phyloP scores from a whole-genome alignment of 1,140 invertebrate genomes.

The Drepana arcuata region DNA sequence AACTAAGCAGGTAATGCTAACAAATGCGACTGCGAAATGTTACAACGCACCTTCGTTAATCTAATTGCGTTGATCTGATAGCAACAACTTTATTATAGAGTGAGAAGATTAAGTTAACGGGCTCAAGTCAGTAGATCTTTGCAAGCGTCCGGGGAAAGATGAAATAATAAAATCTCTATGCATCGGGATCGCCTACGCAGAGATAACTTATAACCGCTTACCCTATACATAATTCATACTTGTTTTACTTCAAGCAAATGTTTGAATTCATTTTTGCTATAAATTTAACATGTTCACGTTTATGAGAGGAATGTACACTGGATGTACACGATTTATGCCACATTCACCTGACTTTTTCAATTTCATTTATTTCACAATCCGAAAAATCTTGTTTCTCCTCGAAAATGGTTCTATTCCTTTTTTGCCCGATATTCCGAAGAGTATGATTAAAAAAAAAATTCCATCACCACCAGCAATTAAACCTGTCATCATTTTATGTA shows the following conservation, averaged over 20 bases:
- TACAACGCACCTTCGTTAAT: too few relatives aligned
- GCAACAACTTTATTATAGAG: conserved; percentile 27
- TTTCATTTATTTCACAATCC: conserved; percentile 3
- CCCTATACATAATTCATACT: conserved; percentile 48
- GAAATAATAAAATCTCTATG: conserved; percentile 24
- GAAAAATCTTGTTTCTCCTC: too few relatives aligned
- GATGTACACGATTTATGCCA: conserved; percentile 11
- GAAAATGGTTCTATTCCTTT: too few relatives aligned
- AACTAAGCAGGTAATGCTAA: too few relatives aligned
- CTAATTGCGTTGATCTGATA: conserved; percentile 13
- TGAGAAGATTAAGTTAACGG: conserved; percentile 26
- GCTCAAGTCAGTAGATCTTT: conserved; percentile 10
- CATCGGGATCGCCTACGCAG: conserved; percentile 37
- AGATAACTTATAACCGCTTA: conserved; percentile 28
- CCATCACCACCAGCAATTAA: too few relatives aligned
- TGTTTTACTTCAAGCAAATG: conserved; percentile 38
- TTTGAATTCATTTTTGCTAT: conserved; percentile 47
- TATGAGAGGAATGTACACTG: conserved; percentile 9
- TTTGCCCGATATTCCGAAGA: too few relatives aligned
- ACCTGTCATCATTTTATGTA: too few relatives aligned
- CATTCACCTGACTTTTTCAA: conserved; percentile 1
- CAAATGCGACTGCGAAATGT: too few relatives aligned
- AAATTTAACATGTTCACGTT: conserved; percentile 17
- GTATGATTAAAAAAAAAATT: too few relatives aligned
- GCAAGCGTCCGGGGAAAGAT: conserved; percentile 12